These are phyloP conservation scores for Melanophora roralis DNA, from an alignment of 2,888 invertebrate genomes.

Conservation along the genomic window DNA sequence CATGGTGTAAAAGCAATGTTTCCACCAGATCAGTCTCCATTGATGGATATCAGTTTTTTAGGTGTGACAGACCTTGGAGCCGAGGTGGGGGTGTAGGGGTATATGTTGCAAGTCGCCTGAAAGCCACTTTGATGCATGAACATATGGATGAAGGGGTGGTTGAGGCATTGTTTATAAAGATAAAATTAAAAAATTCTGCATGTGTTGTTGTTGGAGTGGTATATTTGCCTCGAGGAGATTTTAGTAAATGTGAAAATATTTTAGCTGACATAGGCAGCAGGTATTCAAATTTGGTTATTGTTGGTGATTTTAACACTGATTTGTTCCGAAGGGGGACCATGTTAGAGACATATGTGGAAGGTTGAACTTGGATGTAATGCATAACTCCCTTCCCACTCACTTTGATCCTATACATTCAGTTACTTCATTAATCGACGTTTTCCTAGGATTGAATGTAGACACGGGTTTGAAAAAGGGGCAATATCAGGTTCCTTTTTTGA, in stretches of 20 bases:
- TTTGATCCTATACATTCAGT: neutral
- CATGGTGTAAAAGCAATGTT: neutral
- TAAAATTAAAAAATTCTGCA: neutral
- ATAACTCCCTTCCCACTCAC: neutral
- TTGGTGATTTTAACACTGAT: neutral
- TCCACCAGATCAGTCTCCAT: neutral
- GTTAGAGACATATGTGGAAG: neutral
- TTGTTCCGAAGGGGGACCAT: neutral
- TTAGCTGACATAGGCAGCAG: neutral
- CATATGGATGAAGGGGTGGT: neutral
- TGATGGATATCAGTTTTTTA: neutral
- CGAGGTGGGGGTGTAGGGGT: neutral
- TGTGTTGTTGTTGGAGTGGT: neutral
- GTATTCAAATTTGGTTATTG: neutral
- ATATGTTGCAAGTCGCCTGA: neutral
- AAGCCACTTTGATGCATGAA: neutral
- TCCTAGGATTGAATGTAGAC: too few relatives aligned
- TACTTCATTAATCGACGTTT: neutral
- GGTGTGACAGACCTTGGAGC: neutral
- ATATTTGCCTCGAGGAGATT: neutral
- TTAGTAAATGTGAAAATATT: neutral
- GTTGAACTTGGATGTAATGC: neutral
- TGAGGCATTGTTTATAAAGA: neutral
- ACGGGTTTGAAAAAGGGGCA: neutral
- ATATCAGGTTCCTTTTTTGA: neutral